A percentile compares a stretch with the other conserved stretches of the same genome.
Conservation (phyloP, 2,888 invertebrate genomes). For the Anthophora plumipes region DNA sequence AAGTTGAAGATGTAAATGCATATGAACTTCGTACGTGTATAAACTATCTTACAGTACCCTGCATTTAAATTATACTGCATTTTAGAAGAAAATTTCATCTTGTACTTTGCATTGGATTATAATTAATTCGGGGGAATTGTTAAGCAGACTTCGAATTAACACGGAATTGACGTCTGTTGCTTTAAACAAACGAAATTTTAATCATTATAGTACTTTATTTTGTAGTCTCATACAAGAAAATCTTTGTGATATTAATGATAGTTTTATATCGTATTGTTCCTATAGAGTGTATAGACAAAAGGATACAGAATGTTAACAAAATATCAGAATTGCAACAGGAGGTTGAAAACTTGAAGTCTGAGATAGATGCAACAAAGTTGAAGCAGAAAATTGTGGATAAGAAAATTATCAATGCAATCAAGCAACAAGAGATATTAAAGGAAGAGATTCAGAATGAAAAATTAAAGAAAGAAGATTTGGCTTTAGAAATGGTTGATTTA, state of each 20-base stretch:
- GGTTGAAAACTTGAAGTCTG: conserved; percentile 55
- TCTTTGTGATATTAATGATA: not conserved
- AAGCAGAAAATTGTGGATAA: conserved; percentile 75
- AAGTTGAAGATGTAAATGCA: conserved; percentile 39
- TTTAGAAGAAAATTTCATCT: not conserved
- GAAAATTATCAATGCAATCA: conserved; percentile 66
- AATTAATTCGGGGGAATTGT: not conserved
- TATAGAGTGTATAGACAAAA: conserved; percentile 62
- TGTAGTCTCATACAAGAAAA: not conserved
- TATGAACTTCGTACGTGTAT: conserved; percentile 63
- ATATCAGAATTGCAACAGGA: conserved; percentile 62
- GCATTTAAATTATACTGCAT: not conserved
- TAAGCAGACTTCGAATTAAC: not conserved
- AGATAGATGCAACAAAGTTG: conserved; percentile 62
- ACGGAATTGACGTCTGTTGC: not conserved
- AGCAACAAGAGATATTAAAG: conserved; percentile 61
- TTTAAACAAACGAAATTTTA: conserved; percentile 1
- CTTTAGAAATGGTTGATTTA: conserved; percentile 76
- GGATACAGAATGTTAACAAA: conserved; percentile 28
- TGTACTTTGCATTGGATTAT: not conserved
- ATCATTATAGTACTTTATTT: not conserved
- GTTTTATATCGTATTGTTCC: not conserved
- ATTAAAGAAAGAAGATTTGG: conserved; percentile 66
- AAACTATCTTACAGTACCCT: not conserved
- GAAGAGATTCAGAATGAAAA: conserved; percentile 65